Evolutionary conservation across 2,888 invertebrate genomes (phyloP), one percentile per base, ranked within the genome.

Genomic region (Pristionchus mayeri): DNA sequence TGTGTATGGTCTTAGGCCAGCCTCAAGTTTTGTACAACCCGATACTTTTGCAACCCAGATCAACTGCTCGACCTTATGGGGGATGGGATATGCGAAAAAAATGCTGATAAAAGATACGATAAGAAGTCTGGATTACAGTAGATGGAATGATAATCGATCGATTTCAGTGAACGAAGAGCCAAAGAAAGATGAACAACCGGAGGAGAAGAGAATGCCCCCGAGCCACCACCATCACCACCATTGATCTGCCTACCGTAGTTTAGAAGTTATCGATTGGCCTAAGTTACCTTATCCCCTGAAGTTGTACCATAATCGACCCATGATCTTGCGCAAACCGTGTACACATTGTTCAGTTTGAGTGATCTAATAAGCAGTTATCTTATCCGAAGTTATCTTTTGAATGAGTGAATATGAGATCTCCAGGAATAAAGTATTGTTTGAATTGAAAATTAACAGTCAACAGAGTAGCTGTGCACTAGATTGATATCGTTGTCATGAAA

Each of bases 211-310:
- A 37, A 67, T 67, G 67, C 67, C 67, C 1, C 67, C 67, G 16
- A 67, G 67, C n/a, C 67, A 37, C n/a, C 67, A 67, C 18, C 67
- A 67, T 37, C 67, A 67, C n/a, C 67, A 67, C n/a, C 37, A 67
- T 34, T 37, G 67, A 60, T 60, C 60, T 24, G 1, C 37, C 34
- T 67, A 67, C 67, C 67, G 67, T 37, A 67, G 4, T n/a, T 1
- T 18, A 34, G 67, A 67, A 60, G 27, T 18, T 27, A 57, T 57
- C 27, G 57, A 57, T 57, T 57, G 57, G 24, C 24, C 24, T n/a
- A 7, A 54, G 54, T 13, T 54, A 67, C 37, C 16, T 34, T 37
- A 37, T 54, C n/a, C 34, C 37, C 4, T n/a, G n/a, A n/a, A n/a
- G n/a, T 21, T 67, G 67, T 67, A 67, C 37, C 67, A 67, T 67